Percentiles rank a stretch among this genome's conserved stretches.
Conservation (phyloP, 2,113 vertebrate species). For the Phylloscopus trochiloides region DNA sequence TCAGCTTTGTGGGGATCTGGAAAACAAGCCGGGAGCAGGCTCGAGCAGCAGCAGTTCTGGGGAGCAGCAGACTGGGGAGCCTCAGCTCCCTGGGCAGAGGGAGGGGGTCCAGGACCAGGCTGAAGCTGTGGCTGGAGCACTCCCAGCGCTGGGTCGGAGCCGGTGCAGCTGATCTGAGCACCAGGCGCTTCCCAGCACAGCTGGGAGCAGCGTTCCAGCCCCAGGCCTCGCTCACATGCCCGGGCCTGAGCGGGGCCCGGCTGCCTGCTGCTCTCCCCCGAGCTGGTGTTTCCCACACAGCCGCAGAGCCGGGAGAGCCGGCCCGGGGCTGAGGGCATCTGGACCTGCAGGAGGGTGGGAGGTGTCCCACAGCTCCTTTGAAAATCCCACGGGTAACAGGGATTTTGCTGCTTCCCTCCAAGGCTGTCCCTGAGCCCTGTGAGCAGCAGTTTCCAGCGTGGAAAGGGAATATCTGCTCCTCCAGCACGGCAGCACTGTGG, state of each 20-base stretch:
- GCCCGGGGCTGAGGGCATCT: background rate
- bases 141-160: background rate
- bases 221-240: background rate
- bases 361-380: background rate
- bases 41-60: fast-evolving
- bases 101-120: fast-evolving
- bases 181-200: background rate
- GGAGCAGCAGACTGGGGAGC: background rate
- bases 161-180: fast-evolving
- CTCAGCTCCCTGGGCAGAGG: fast-evolving
- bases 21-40: background rate
- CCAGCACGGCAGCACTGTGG: fast-evolving
- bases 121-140: background rate
- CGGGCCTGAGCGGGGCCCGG: background rate
- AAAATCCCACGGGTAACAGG: fast-evolving
- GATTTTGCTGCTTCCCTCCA: background rate
- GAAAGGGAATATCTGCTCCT: background rate
- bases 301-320: background rate
- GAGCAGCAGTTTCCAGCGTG: background rate
- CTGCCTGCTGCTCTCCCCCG: background rate
- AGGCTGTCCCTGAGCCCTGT: background rate
- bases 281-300: background rate
- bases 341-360: fast-evolving
- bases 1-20: background rate
- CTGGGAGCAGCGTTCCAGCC: background rate